phyloP scores from a whole-genome alignment of 2,888 invertebrate genomes.

The Brassicogethes aeneus region DNA sequence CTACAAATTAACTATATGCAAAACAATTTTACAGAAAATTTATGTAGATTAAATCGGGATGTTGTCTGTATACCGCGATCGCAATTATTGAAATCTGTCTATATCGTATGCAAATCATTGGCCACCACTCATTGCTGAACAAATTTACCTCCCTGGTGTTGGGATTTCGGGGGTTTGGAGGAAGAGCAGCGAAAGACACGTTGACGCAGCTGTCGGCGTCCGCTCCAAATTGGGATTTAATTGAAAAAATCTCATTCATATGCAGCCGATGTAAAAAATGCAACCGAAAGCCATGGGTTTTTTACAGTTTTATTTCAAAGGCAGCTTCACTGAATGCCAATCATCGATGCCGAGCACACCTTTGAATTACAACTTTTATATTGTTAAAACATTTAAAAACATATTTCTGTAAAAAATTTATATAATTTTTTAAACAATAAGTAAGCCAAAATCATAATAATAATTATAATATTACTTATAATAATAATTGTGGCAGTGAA shows the following conservation, averaged over 20 bases:
- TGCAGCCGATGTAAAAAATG: slow-evolving; percentile 42
- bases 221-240: slow-evolving; percentile 40
- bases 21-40: no score
- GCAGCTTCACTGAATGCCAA: slow-evolving; percentile 35
- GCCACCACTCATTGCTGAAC: neutral
- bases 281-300: slow-evolving; percentile 31
- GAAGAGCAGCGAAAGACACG: slow-evolving; percentile 1
- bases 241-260: slow-evolving; percentile 44
- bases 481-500: no score
- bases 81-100: neutral
- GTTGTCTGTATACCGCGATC: neutral
- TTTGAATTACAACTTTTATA: no score
- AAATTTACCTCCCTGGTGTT: neutral
- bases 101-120: neutral
- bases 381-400: no score
- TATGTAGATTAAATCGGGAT: neutral
- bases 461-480: no score
- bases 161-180: neutral
- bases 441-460: no score
- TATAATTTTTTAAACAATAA: no score
- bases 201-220: slow-evolving; percentile 30
- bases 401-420: no score
- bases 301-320: slow-evolving; percentile 36
- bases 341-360: no score
- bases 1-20: no score